These are phyloP conservation scores for Nasonia giraulti DNA, from an alignment of 1,140 invertebrate species.

Conservation along the genomic window DNA sequence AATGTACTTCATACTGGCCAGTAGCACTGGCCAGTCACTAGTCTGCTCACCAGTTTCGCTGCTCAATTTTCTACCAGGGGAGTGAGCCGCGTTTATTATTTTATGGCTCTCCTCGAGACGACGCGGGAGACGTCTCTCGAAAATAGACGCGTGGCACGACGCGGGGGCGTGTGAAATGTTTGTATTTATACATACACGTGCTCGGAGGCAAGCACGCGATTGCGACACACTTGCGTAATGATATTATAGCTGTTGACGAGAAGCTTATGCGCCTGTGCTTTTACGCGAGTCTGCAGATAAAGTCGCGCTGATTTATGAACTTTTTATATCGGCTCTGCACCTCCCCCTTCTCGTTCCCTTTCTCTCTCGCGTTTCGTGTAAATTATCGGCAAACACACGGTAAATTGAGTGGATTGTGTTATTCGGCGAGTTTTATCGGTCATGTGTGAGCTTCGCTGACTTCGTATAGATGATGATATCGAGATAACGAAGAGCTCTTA, in stretches of 20 bases:
- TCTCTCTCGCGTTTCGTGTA: not conserved
- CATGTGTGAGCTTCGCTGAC: not conserved
- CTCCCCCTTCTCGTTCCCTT: no score
- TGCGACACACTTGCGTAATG: no score
- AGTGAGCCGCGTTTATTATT: not conserved
- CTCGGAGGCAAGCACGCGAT: no score
- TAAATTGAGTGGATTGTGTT: not conserved
- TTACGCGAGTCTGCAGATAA: no score
- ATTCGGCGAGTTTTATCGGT: not conserved
- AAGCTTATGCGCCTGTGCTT: no score
- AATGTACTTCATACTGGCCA: no score
- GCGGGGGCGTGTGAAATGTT: constrained; percentile 24
- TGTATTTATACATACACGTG: not conserved
- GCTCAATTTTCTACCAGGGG: no score
- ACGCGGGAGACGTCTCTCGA: constrained; percentile 19
- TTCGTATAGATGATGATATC: not conserved
- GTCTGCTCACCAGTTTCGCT: no score
- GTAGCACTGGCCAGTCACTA: no score
- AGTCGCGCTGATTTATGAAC: no score
- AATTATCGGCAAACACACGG: not conserved
- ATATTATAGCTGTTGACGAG: no score
- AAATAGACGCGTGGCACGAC: not conserved
- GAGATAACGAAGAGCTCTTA: not conserved
- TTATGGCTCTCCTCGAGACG: not conserved
- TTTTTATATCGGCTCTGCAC: no score